Conservation (phyloP, 2,888 invertebrate species). For the Lasioglossum morio region DNA sequence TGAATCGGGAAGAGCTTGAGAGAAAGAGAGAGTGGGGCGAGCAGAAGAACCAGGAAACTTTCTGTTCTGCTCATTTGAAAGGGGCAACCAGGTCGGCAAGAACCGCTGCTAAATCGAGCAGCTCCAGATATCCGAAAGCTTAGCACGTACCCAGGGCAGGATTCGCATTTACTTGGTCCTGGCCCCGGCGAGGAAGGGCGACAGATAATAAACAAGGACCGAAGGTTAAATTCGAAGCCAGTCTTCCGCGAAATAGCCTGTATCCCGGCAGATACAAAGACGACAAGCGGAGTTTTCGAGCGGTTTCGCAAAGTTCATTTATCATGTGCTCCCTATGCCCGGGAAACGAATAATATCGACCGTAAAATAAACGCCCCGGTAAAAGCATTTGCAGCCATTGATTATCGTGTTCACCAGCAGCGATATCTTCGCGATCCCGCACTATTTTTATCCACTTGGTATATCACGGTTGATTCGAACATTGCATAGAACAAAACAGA, state of each 20-base stretch:
- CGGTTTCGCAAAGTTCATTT: constrained; percentile 40
- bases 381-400: constrained; percentile 25
- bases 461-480: neutral
- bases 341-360: constrained; percentile 33
- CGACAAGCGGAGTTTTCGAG: constrained; percentile 23
- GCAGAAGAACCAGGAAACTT: constrained; percentile 9
- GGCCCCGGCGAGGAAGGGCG: constrained; percentile 29
- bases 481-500: no score
- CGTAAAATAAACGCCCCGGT: constrained; percentile 26
- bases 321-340: constrained; percentile 27
- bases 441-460: neutral
- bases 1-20: neutral
- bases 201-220: constrained; percentile 63
- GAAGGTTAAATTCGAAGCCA: constrained; percentile 65
- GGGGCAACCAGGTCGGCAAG: constrained; percentile 41
- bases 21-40: neutral
- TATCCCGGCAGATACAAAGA: constrained; percentile 35
- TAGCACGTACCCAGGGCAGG: constrained; percentile 55
- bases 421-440: neutral
- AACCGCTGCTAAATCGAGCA: constrained; percentile 56
- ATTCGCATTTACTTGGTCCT: constrained; percentile 59
- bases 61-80: constrained; percentile 40
- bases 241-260: constrained; percentile 69
- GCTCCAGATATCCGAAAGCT: constrained; percentile 51
- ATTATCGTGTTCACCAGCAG: neutral